Base-by-base conservation (phyloP, 2,888 invertebrate species). In the Drosophila pullipes region DNA sequence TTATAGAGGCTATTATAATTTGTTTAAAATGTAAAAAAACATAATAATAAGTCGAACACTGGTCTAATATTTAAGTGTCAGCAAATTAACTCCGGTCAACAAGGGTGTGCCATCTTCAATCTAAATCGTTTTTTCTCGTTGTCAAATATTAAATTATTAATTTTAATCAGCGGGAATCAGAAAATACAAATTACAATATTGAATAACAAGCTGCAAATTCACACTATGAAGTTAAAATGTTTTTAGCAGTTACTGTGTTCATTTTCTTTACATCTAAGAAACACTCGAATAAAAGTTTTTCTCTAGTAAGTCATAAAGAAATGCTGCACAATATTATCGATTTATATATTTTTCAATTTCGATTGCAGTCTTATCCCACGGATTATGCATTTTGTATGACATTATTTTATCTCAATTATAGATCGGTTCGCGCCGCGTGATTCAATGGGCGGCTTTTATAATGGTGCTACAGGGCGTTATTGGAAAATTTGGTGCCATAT, bases 351-450 rank as follows among this genome's bases (percentile, higher is more conserved):
- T 6, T n/a, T 1, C 0, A 10, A 33, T 35, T 13, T 16, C 6
- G 30, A 0, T 30, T 30, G 10, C 30, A 30, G 11, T 22, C 0
- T 9, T 7, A n/a, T 1, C 4, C 3, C 1, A 57, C 1, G 13
- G 7, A 18, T 13, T 39, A 7, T 5, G 2, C 5, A 41, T n/a
- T n/a, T 57, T 41, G 0, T 41, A 2, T 9, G 16, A n/a, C 6
- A 3, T 44, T 31, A 30, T 5, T 31, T 44, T 16, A 10, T 16
- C 4, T 31, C 1, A 6, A 10, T 44, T 44, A 2, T 91, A 96
- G 95, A 96, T 97, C 71, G 97, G 96, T 0, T 96, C 97, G n/a
- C 94, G 97, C 1, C 95, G 97, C 68, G 97, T 97, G 37, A 96
- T 97, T 71, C 97, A 97, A 85, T 96, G 95, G 95, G 96, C 96